These are phyloP conservation scores for Psilopogon haemacephalus DNA, from an alignment of 2,113 vertebrate genomes.

Conservation along the genomic window DNA sequence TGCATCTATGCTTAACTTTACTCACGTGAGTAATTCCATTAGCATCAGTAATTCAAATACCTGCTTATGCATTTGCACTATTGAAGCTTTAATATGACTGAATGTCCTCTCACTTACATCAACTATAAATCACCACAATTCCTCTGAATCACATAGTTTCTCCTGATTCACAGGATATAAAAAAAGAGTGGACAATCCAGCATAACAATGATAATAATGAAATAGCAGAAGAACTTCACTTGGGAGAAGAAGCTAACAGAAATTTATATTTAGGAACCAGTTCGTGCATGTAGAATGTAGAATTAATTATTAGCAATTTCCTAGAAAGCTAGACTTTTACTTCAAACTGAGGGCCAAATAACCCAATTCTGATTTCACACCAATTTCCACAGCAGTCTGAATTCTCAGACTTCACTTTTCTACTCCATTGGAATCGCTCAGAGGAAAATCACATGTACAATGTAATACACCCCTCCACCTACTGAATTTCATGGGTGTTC, in stretches of 20 bases:
- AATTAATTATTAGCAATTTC: constrained; percentile 54
- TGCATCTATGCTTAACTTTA: constrained; percentile 44
- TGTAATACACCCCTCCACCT: constrained; percentile 24
- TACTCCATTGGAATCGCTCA: constrained; percentile 19
- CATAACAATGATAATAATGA: constrained; percentile 21
- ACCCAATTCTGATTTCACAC: constrained; percentile 57
- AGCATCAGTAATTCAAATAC: constrained; percentile 65
- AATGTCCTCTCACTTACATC: constrained; percentile 48
- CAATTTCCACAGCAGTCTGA: constrained; percentile 26
- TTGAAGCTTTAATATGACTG: constrained; percentile 44
- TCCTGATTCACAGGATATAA: constrained; percentile 20
- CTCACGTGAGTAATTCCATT: constrained; percentile 69
- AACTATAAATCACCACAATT: constrained; percentile 50
- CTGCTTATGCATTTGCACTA: constrained; percentile 53
- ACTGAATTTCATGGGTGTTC: constrained; percentile 50
- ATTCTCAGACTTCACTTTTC: constrained; percentile 30
- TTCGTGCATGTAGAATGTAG: background rate
- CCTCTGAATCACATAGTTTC: constrained; percentile 29
- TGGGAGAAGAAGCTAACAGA: constrained; percentile 31
- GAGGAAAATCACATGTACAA: constrained; percentile 8
- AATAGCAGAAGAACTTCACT: constrained; percentile 41
- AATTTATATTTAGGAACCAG: constrained; percentile 50
- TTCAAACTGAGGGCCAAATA: constrained; percentile 57
- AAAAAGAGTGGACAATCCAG: constrained; percentile 22
- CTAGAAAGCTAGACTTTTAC: constrained; percentile 8